Evolutionary conservation across 2,797 vertebrate species (phyloP), one percentile per base, ranked within the genome.

Genomic region (Thunnus albacares): DNA sequence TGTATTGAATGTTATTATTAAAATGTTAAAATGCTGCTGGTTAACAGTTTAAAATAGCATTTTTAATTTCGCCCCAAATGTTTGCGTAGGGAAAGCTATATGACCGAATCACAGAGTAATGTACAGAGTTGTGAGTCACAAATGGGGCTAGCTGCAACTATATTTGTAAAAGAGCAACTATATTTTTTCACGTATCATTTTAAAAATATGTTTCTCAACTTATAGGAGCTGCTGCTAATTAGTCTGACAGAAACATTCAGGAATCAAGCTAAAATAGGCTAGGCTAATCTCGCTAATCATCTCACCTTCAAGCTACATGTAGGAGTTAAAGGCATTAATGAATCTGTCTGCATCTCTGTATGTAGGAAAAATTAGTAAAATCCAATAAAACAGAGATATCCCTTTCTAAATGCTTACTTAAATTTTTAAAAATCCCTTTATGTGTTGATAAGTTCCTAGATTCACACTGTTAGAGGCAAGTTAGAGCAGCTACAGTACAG

Each of bases 401-500:
- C 26, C 33, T 58, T 43, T 45, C 9, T 58, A 45, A 67, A 33
- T 24, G 47, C 30, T 57, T 22, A 22, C 28, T 30, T 30, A 3
- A 30, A 77, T 67, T 64, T 17, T 52, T 59, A 73, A 17, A 64
- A 75, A 59, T 76, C 38, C 53, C 18, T 79, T 74, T 78, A 53
- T 9, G 22, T 58, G 47, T 68, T 78, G 41, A 77, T 75, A 33
- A 52, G 12, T 75, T 78, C 8, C 2, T 60, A 77, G 51, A 63
- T 72, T 47, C 47, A 78, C 26, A 80, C 59, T 77, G 76, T 78
- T 63, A 77, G 38, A 75, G 45, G 45, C n/a, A 43, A 71, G 43
- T 76, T 63, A 73, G 55, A 86, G 71, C 84, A 65, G 63, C 75
- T 71, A 72, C 63, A 79, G 33, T 71, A 71, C 63, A 77, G 33